These are phyloP conservation scores for Orcinus orca DNA, from an alignment of 2,113 vertebrate genomes.

Conservation along the genomic window DNA sequence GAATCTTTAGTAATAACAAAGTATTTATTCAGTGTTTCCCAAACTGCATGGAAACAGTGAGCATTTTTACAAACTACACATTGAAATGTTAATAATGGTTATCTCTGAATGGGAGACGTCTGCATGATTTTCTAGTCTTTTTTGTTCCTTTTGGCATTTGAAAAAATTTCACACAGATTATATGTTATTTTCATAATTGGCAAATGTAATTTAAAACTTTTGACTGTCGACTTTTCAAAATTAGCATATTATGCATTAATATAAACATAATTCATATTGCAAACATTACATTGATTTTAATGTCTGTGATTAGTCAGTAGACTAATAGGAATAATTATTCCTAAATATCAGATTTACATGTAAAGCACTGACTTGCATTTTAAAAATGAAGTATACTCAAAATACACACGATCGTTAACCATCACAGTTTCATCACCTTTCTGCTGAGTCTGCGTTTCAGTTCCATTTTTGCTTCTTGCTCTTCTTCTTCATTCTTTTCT, in stretches of 20 bases:
- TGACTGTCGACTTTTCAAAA: not conserved
- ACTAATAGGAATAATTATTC: not conserved
- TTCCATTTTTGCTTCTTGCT: slow-evolving; percentile 96
- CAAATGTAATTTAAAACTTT: not conserved
- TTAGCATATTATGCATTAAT: not conserved
- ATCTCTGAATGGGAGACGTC: not conserved
- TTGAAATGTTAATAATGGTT: not conserved
- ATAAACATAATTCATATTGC: not conserved
- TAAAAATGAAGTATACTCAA: not conserved
- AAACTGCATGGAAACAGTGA: not conserved
- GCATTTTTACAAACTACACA: not conserved
- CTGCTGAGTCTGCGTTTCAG: slow-evolving; percentile 96
- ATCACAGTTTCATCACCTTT: slow-evolving; percentile 86
- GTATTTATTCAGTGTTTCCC: not conserved
- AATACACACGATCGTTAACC: not conserved
- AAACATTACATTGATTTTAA: not conserved
- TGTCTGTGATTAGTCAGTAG: not conserved
- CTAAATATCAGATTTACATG: not conserved
- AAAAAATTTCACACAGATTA: not conserved
- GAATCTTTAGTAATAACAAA: not conserved
- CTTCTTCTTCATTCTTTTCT: slow-evolving; percentile 97
- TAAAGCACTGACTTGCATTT: not conserved
- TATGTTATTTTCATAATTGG: not conserved
- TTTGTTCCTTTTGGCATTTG: not conserved
- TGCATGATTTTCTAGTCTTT: not conserved